Conservation (phyloP, 2,113 vertebrate species). For the Blennius ocellaris region DNA sequence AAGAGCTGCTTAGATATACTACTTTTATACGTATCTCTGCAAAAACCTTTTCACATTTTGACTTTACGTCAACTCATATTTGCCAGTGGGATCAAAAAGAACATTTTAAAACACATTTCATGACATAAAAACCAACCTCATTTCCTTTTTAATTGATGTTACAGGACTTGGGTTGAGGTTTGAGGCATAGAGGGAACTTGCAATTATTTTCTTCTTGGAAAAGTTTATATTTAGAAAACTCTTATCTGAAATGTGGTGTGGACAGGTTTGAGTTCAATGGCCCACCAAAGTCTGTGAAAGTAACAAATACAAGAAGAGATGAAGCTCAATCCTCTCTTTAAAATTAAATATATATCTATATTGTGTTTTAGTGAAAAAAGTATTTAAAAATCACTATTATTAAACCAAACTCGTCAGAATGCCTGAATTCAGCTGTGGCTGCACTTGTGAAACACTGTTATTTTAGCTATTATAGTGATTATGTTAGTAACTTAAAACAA, state of each 20-base stretch:
- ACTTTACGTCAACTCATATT: too few relatives aligned
- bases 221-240: not conserved
- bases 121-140: too few relatives aligned
- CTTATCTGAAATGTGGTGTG: not conserved
- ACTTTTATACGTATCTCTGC: too few relatives aligned
- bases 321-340: not conserved
- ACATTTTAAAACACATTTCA: too few relatives aligned
- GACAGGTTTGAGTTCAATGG: not conserved
- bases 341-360: not conserved
- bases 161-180: too few relatives aligned
- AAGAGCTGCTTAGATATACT: conserved; percentile 9
- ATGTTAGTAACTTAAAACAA: too few relatives aligned
- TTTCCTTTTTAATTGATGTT: too few relatives aligned
- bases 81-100: too few relatives aligned
- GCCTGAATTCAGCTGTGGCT: not conserved
- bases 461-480: not conserved
- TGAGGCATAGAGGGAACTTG: not conserved
- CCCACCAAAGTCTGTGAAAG: not conserved
- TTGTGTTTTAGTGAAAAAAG: not conserved
- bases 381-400: not conserved
- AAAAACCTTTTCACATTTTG: too few relatives aligned
- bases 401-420: not conserved
- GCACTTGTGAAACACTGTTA: not conserved
- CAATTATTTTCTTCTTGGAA: not conserved
- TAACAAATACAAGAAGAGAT: not conserved